Percentiles rank a stretch among this genome's conserved stretches.
Conservation (phyloP, 2,113 vertebrate species). For the Columba janthina region DNA sequence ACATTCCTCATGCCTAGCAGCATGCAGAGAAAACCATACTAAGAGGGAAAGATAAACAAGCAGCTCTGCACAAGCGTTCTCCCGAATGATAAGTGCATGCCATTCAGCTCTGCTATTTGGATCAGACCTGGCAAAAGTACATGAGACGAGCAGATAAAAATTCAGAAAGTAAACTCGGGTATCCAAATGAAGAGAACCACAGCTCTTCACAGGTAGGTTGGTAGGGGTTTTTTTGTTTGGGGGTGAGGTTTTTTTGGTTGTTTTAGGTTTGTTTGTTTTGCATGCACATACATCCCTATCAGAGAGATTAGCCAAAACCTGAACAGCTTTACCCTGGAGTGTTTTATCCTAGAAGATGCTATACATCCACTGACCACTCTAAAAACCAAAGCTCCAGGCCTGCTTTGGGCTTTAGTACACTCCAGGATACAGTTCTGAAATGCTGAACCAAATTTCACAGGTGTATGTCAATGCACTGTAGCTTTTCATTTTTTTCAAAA, state of each 20-base stretch:
- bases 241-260: accelerated
- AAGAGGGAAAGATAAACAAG: background rate
- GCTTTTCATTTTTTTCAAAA: background rate
- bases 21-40: background rate
- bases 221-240: background rate
- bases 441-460: background rate
- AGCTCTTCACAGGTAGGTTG: background rate
- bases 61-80: background rate
- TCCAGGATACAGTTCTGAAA: background rate
- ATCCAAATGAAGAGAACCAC: background rate
- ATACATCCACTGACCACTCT: background rate
- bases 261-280: background rate
- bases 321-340: background rate
- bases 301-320: background rate
- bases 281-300: background rate
- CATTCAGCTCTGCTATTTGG: background rate
- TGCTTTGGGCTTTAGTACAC: background rate
- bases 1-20: background rate
- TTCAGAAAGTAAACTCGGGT: background rate
- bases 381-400: background rate
- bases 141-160: background rate
- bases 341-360: background rate
- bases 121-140: background rate
- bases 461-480: background rate
- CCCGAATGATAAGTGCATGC: background rate